These are phyloP conservation scores for Acipenser ruthenus DNA, from an alignment of 2,797 vertebrate species.

Conservation along the genomic window DNA sequence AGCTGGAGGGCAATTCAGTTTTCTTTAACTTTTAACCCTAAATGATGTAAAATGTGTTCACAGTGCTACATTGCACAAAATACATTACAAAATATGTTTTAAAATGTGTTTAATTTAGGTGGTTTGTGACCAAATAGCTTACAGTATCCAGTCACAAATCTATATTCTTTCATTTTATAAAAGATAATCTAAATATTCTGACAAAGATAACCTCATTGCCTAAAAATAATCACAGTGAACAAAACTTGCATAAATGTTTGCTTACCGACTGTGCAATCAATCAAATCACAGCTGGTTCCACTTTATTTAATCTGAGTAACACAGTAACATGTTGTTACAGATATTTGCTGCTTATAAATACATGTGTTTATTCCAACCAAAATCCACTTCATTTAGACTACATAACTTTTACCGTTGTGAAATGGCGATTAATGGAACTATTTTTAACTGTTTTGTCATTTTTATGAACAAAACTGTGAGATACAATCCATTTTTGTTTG, in stretches of 20 bases:
- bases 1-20: too few relatives aligned
- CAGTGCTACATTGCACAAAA: too few relatives aligned
- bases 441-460: too few relatives aligned
- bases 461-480: too few relatives aligned
- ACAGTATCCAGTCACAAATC: constrained; percentile 26
- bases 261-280: constrained; percentile 29
- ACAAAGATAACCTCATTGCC: constrained; percentile 24
- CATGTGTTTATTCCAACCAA: background rate
- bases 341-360: background rate
- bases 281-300: constrained; percentile 35
- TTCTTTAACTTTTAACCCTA: too few relatives aligned
- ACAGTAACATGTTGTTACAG: background rate
- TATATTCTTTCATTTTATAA: constrained; percentile 33
- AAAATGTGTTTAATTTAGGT: too few relatives aligned
- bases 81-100: too few relatives aligned
- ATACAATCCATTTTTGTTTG: too few relatives aligned
- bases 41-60: too few relatives aligned
- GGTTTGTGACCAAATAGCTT: too few relatives aligned
- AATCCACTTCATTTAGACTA: background rate
- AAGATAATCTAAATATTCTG: constrained; percentile 33
- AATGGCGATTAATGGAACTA: too few relatives aligned
- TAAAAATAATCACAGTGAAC: constrained; percentile 24
- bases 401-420: too few relatives aligned
- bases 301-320: constrained; percentile 15
- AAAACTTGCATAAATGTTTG: constrained; percentile 35